Percentiles rank a stretch among this genome's conserved stretches.
phyloP scores from a whole-genome alignment of 1,140 invertebrate genomes.

The Panagrolaimus sp. region DNA sequence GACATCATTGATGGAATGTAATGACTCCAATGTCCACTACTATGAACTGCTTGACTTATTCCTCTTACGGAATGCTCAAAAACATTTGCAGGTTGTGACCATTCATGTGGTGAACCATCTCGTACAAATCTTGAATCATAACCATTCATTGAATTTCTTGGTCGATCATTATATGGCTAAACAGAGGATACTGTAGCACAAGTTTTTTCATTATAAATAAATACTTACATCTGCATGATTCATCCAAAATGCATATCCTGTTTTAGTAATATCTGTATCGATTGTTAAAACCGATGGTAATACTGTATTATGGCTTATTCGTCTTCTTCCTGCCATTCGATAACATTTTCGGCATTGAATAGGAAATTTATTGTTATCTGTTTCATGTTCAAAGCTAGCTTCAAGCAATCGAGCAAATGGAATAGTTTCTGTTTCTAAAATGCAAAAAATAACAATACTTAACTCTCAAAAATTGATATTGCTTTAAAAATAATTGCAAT shows the following conservation, averaged over 20 bases:
- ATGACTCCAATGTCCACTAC: not conserved
- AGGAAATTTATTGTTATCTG: not conserved
- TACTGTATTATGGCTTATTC: not conserved
- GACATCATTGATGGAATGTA: not conserved
- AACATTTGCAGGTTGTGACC: not conserved
- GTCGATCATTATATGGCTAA: not conserved
- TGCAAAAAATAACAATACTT: not conserved
- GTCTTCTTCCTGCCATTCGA: not conserved
- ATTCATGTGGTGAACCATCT: not conserved
- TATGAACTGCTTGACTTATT: not conserved
- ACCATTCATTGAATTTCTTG: not conserved
- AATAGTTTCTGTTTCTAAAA: not conserved
- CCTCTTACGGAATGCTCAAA: not conserved
- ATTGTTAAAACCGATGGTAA: not conserved
- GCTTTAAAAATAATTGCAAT: constrained; percentile 5
- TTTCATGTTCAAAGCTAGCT: not conserved
- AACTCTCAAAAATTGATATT: not conserved
- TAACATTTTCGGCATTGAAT: not conserved
- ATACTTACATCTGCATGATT: not conserved
- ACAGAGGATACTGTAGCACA: not conserved
- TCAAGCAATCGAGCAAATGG: constrained; percentile 4
- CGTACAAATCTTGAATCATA: constrained; percentile 1
- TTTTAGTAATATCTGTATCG: not conserved
- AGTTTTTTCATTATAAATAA: not conserved
- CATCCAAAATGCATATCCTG: not conserved